These are phyloP conservation scores for Noctua janthina DNA, from an alignment of 2,888 invertebrate species.

Conservation along the genomic window DNA sequence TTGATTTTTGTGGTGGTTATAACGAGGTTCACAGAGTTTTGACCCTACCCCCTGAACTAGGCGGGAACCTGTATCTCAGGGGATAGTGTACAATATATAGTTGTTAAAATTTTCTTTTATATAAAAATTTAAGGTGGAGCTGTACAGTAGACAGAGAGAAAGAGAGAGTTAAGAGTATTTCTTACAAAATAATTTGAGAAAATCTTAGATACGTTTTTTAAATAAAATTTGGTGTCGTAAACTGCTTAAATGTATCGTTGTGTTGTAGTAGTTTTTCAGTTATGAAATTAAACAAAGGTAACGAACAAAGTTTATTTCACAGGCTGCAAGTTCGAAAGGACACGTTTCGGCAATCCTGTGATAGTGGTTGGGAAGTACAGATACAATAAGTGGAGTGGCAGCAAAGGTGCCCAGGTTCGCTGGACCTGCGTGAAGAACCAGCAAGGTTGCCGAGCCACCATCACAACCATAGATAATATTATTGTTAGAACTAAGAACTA, in stretches of 20 bases:
- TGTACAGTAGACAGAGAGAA: neutral
- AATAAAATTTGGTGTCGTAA: neutral
- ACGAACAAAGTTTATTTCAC: conserved; percentile 12
- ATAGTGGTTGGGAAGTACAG: conserved; percentile 74
- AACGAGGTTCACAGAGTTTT: no score
- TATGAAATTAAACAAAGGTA: neutral
- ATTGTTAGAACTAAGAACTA: conserved; percentile 67
- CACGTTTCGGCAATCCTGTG: conserved; percentile 83
- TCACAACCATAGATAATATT: conserved; percentile 71
- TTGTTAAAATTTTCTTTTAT: conserved; percentile 1
- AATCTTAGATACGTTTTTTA: neutral
- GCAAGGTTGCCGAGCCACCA: conserved; percentile 70
- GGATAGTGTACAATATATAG: neutral
- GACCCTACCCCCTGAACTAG: no score
- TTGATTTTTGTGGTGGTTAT: no score
- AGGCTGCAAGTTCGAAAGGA: conserved; percentile 70
- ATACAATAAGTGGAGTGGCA: conserved; percentile 70
- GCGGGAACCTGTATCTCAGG: no score
- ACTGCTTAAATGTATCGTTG: neutral
- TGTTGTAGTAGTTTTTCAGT: neutral
- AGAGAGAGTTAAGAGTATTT: neutral
- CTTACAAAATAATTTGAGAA: neutral
- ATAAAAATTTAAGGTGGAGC: neutral
- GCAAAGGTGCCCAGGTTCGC: conserved; percentile 65
- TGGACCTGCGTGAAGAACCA: conserved; percentile 74